Evolutionary conservation across 2,113 vertebrate genomes (phyloP).

Genomic region (Clarias magur): DNA sequence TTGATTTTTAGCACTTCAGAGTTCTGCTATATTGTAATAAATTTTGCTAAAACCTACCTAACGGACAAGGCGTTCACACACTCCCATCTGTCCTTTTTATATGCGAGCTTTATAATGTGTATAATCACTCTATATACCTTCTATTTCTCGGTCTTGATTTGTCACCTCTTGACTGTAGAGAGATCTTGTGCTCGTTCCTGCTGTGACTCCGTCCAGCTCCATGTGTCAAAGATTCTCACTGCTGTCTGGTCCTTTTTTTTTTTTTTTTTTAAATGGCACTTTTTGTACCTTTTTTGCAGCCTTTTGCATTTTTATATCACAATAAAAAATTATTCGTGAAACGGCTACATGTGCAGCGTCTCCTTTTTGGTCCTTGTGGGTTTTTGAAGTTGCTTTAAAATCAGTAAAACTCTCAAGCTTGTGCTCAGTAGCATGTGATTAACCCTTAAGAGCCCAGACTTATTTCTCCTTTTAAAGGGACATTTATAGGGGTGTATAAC

Average conservation of each 20-base stretch:
- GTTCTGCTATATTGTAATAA: background rate
- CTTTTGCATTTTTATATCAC: background rate
- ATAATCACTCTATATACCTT: background rate
- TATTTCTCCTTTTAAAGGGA: too few species aligned
- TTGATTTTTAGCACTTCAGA: background rate
- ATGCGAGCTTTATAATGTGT: background rate
- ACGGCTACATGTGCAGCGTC: background rate
- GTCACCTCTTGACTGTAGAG: background rate
- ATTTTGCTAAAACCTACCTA: background rate
- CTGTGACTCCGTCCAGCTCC: background rate
- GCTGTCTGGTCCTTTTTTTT: background rate
- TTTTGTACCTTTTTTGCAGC: background rate
- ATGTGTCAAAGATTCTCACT: background rate
- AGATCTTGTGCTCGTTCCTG: background rate
- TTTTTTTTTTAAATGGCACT: background rate
- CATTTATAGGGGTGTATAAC: too few species aligned
- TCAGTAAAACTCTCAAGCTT: too few species aligned
- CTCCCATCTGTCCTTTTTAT: background rate
- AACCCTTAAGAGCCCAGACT: too few species aligned
- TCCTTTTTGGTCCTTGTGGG: background rate
- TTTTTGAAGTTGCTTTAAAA: too few species aligned
- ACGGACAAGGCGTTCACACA: background rate
- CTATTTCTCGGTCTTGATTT: background rate
- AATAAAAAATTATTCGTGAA: background rate
- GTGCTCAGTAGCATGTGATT: too few species aligned